Conservation (phyloP, 2,113 vertebrate genomes). For the Alosa alosa region DNA sequence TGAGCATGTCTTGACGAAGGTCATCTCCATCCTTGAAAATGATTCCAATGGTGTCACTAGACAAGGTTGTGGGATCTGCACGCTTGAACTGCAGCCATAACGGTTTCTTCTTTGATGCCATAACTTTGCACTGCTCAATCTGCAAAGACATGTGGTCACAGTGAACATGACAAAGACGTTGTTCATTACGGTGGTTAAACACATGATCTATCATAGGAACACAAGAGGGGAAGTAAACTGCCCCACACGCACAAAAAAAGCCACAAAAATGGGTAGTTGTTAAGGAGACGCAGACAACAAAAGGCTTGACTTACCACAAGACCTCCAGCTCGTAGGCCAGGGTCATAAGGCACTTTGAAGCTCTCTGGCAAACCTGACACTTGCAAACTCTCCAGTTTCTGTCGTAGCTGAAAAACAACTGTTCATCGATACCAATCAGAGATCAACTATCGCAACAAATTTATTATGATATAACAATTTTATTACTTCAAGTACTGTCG, state of each 20-base stretch:
- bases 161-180: background rate
- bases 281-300: background rate
- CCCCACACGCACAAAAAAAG: background rate
- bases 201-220: background rate
- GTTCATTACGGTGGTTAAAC: background rate
- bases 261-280: conserved; percentile 4
- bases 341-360: conserved; percentile 94
- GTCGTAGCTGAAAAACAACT: conserved; percentile 91
- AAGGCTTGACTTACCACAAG: conserved; percentile 77
- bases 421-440: conserved; percentile 12
- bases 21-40: conserved; percentile 99
- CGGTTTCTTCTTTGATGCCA: conserved; percentile 98
- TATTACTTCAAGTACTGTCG: too few species aligned
- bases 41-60: conserved; percentile 92
- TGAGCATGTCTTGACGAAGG: conserved; percentile 96
- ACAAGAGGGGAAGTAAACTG: background rate
- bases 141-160: conserved; percentile 53
- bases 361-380: conserved; percentile 81
- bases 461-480: background rate
- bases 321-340: conserved; percentile 87
- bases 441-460: background rate
- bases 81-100: conserved; percentile 96
- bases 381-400: conserved; percentile 91
- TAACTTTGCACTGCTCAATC: conserved; percentile 98
- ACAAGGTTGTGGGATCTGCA: conserved; percentile 88